These are phyloP conservation scores for Drosophila barbarae DNA, from an alignment of 2,888 invertebrate genomes.

Conservation along the genomic window DNA sequence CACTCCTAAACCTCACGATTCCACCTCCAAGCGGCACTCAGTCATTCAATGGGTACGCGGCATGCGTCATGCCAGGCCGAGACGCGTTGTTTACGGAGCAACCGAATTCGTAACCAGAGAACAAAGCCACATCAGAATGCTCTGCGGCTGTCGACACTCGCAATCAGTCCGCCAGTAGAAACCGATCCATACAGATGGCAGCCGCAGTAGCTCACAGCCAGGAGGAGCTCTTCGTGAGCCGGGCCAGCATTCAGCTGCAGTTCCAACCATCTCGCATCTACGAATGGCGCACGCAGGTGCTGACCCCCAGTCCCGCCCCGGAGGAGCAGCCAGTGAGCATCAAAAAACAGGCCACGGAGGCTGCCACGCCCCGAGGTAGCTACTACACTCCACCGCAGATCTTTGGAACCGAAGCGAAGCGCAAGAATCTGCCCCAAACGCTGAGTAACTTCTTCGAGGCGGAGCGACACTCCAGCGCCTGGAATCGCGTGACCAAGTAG, in stretches of 20 bases:
- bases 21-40: conserved; percentile 13
- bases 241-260: conserved; percentile 54
- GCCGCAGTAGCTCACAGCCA: conserved; percentile 37
- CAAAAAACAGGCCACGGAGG: conserved; percentile 15
- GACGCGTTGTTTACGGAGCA: conserved; percentile 42
- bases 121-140: conserved; percentile 58
- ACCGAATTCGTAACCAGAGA: conserved; percentile 37
- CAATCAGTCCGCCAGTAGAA: conserved; percentile 60
- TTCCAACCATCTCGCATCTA: conserved; percentile 32
- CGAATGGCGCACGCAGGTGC: conserved; percentile 62
- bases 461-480: conserved; percentile 68
- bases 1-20: conserved; percentile 8
- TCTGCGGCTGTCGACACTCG: conserved; percentile 44
- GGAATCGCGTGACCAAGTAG: conserved; percentile 68
- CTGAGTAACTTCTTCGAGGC: conserved; percentile 67
- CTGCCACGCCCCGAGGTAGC: conserved; percentile 34
- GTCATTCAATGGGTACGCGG: conserved; percentile 13
- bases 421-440: conserved; percentile 55
- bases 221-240: conserved; percentile 53
- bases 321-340: conserved; percentile 26
- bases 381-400: conserved; percentile 54
- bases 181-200: conserved; percentile 63
- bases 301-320: conserved; percentile 17
- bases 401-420: conserved; percentile 54
- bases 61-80: conserved; percentile 38